Conservation (phyloP, 1,140 invertebrate species). For the Drosophila bipectinata region DNA sequence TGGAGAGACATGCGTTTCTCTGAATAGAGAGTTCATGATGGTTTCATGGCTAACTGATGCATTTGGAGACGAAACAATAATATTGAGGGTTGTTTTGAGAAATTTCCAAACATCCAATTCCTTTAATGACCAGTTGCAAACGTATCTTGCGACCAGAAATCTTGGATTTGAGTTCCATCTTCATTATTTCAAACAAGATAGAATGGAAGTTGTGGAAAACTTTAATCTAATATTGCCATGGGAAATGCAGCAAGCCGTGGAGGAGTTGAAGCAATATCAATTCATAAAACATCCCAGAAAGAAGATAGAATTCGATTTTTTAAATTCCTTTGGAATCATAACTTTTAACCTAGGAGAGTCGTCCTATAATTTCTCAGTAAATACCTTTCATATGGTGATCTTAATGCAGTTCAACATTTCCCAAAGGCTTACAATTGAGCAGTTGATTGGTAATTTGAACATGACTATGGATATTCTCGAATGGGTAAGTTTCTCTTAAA, state of each 20-base stretch:
- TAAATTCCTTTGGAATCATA: neutral
- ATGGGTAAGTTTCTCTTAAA: constrained; percentile 7
- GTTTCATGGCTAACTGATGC: neutral
- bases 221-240: neutral
- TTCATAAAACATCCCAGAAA: neutral
- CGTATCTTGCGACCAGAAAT: neutral
- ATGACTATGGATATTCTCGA: neutral
- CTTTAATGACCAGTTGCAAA: neutral
- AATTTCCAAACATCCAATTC: neutral
- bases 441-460: neutral
- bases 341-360: neutral
- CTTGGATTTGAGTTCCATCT: constrained; percentile 18
- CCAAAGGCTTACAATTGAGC: neutral
- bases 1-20: constrained; percentile 6
- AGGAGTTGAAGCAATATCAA: neutral
- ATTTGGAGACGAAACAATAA: neutral
- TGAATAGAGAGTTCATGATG: constrained; percentile 12
- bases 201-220: neutral
- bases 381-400: constrained; percentile 24
- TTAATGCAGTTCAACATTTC: constrained; percentile 24
- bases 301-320: neutral
- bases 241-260: constrained; percentile 4
- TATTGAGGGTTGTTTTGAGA: neutral
- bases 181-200: neutral
- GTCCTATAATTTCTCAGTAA: neutral